Percentiles rank a stretch among this genome's conserved stretches.
These are phyloP conservation scores for Dione vanillae DNA, from an alignment of 2,888 invertebrate genomes.

Conservation along the genomic window DNA sequence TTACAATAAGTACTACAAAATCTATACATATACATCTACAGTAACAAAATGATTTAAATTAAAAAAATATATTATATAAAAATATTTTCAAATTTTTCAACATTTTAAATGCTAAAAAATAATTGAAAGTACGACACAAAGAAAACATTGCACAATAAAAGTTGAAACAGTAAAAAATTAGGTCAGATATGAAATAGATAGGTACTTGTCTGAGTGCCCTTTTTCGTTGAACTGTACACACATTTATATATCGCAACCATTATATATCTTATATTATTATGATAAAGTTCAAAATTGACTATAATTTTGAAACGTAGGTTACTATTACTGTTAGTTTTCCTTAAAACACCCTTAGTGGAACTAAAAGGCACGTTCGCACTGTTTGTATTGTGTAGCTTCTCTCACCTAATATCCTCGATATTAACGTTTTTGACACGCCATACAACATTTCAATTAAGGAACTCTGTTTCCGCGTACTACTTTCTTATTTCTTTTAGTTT, in stretches of 20 bases:
- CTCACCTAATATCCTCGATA: constrained; percentile 40
- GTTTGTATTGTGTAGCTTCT: constrained; percentile 45
- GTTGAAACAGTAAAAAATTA: constrained; percentile 34
- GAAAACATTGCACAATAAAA: constrained; percentile 15
- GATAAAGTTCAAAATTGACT: too few species aligned
- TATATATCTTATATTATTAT: constrained; percentile 1
- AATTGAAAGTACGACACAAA: constrained; percentile 19
- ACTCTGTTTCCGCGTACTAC: background rate
- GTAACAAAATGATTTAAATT: too few species aligned
- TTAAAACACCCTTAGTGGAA: constrained; percentile 44
- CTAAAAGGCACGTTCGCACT: constrained; percentile 46
- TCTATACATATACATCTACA: too few species aligned
- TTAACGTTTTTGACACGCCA: constrained; percentile 41
- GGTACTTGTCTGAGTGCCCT: constrained; percentile 35
- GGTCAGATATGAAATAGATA: constrained; percentile 33
- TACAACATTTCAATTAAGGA: constrained; percentile 35
- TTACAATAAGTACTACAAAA: too few species aligned
- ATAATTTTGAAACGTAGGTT: constrained; percentile 13
- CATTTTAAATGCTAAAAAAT: constrained; percentile 18
- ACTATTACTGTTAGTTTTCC: constrained; percentile 38
- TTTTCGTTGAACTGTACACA: constrained; percentile 29
- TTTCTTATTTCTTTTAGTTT: background rate
- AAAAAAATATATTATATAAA: too few species aligned
- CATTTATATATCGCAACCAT: constrained; percentile 2
- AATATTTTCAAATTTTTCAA: too few species aligned